These are phyloP conservation scores for Loripinus fragilis DNA, from an alignment of 2,888 invertebrate genomes.

Conservation along the genomic window DNA sequence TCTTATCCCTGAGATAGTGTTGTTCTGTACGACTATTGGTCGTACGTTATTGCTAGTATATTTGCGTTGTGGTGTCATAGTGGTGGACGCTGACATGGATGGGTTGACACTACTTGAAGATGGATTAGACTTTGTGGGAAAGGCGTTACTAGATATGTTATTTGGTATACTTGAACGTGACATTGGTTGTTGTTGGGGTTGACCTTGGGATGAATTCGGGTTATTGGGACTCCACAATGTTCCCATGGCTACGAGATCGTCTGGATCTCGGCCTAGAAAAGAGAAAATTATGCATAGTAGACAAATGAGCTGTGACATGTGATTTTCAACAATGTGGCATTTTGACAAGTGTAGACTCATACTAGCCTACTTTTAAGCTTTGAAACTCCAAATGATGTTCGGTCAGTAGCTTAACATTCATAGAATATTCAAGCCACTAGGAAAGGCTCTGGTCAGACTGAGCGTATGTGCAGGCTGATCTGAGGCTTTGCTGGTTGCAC, in stretches of 20 bases:
- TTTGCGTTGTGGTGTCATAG: conserved; percentile 59
- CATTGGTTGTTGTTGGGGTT: conserved; percentile 33
- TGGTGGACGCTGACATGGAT: conserved; percentile 50
- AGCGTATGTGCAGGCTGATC: too few relatives aligned
- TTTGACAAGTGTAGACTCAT: too few relatives aligned
- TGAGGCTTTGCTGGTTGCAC: too few relatives aligned
- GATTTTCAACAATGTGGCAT: too few relatives aligned
- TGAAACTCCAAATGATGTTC: too few relatives aligned
- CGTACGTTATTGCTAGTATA: conserved; percentile 60
- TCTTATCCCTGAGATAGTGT: conserved; percentile 60
- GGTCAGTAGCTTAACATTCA: too few relatives aligned
- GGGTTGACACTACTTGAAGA: conserved; percentile 44
- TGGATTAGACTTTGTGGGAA: conserved; percentile 44
- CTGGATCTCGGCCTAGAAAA: conserved; percentile 70
- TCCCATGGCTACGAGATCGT: conserved; percentile 79
- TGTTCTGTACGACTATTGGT: conserved; percentile 62
- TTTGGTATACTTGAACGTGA: conserved; percentile 34
- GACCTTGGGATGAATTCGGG: conserved; percentile 51
- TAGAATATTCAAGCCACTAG: too few relatives aligned
- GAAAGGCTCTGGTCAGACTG: too few relatives aligned
- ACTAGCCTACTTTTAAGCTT: too few relatives aligned
- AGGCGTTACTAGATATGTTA: conserved; percentile 53
- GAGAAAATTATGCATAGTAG: background rate
- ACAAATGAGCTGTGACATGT: too few relatives aligned
- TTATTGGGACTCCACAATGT: conserved; percentile 76